phyloP scores from a whole-genome alignment of 2,113 vertebrate species.

The Marmota monax region DNA sequence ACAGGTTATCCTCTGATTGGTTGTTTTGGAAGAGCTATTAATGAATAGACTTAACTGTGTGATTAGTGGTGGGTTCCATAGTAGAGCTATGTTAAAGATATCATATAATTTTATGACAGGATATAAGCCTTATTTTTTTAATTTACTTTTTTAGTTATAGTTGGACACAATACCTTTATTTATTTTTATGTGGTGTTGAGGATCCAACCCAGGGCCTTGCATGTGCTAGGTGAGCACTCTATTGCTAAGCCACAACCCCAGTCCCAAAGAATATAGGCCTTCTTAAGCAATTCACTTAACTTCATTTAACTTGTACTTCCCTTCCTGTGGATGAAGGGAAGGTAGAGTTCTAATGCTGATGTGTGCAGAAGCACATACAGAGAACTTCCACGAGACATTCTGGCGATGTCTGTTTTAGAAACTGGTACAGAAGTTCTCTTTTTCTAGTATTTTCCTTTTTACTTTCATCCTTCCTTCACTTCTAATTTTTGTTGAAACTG shows the following conservation, averaged over 20 bases:
- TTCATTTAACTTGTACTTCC: neutral
- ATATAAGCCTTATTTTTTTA: neutral
- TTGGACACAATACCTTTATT: too few relatives aligned
- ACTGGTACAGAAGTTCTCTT: neutral
- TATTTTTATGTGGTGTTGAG: too few relatives aligned
- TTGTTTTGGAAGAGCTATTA: neutral
- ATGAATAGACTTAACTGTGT: slow-evolving; percentile 14
- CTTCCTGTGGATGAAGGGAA: neutral
- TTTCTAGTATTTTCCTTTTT: neutral
- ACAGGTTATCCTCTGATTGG: neutral
- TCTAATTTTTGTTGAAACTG: slow-evolving; percentile 8
- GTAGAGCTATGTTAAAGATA: neutral
- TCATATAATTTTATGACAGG: neutral
- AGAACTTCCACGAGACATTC: neutral
- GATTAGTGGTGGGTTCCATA: slow-evolving; percentile 22
- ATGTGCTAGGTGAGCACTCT: too few relatives aligned
- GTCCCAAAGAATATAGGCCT: neutral
- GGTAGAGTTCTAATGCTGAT: neutral
- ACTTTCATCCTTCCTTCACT: neutral
- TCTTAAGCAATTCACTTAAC: neutral
- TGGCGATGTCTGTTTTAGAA: neutral
- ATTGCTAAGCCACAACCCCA: too few relatives aligned
- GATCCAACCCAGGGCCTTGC: too few relatives aligned
- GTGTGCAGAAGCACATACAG: neutral
- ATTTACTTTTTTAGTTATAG: too few relatives aligned